Evolutionary conservation across 1,140 invertebrate species (phyloP).

Genomic region (Laodelphax striatellus): DNA sequence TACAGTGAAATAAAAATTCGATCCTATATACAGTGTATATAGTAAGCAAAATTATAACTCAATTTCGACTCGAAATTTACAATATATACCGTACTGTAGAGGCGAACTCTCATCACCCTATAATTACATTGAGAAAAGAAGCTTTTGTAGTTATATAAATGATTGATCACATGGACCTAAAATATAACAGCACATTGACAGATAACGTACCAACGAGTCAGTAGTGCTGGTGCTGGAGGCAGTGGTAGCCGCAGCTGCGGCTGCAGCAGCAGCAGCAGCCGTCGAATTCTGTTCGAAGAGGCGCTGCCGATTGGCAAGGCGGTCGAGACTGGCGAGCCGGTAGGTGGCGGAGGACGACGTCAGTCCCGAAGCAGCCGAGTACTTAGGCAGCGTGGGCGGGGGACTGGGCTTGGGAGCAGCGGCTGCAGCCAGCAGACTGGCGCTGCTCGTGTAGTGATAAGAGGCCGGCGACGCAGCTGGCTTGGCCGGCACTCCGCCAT

Average conservation of each 20-base stretch:
- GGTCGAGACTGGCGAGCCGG: conserved; percentile 38
- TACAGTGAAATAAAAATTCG: too few relatives aligned
- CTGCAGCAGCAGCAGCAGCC: conserved; percentile 12
- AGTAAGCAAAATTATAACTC: too few relatives aligned
- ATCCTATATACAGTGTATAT: too few relatives aligned
- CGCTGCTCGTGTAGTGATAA: conserved; percentile 36
- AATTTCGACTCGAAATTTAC: too few relatives aligned
- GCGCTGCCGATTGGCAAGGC: conserved; percentile 55
- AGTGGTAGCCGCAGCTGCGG: neutral
- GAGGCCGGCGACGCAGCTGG: conserved; percentile 23
- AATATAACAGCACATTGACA: too few relatives aligned
- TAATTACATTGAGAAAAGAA: too few relatives aligned
- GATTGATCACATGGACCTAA: too few relatives aligned
- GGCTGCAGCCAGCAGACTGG: conserved; percentile 24
- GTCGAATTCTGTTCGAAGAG: conserved; percentile 43
- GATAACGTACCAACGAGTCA: neutral
- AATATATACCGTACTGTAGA: too few relatives aligned
- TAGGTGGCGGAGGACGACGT: conserved; percentile 31
- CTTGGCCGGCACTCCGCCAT: conserved; percentile 9
- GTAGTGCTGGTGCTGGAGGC: neutral
- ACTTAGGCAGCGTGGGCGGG: conserved; percentile 51
- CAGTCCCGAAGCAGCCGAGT: conserved; percentile 37
- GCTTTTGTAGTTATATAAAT: too few relatives aligned
- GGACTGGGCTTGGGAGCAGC: conserved; percentile 35
- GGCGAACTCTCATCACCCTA: too few relatives aligned